These are phyloP conservation scores for Drosophila funebris DNA, from an alignment of 1,140 invertebrate genomes.

Conservation along the genomic window DNA sequence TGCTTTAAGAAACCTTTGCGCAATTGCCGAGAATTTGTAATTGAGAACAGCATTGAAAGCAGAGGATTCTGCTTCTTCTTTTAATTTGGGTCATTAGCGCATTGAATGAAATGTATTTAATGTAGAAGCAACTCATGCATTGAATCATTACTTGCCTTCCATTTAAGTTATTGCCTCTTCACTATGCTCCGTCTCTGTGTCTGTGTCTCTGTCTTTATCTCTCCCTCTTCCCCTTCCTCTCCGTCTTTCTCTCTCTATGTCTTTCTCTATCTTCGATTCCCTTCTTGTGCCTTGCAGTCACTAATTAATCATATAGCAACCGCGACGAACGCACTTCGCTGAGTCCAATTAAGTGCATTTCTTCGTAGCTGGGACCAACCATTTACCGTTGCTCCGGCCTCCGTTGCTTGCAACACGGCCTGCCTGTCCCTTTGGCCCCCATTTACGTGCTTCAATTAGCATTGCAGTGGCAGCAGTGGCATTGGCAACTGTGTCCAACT, in stretches of 20 bases:
- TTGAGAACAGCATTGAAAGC: too few species aligned
- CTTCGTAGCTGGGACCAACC: conserved; percentile 29
- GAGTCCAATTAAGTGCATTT: conserved; percentile 77
- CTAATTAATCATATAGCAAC: conserved; percentile 69
- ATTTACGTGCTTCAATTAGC: conserved; percentile 75
- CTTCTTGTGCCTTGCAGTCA: conserved; percentile 22
- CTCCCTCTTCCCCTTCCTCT: neutral
- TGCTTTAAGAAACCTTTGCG: too few species aligned
- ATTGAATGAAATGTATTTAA: neutral
- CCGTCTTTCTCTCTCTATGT: neutral
- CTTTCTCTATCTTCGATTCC: neutral
- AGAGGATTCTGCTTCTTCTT: too few species aligned
- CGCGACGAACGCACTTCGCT: conserved; percentile 37
- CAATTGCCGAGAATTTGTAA: too few species aligned
- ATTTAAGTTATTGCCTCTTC: neutral
- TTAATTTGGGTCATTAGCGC: neutral
- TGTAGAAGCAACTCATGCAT: neutral
- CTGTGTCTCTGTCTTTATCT: neutral
- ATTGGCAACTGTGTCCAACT: conserved; percentile 41
- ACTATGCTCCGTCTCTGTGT: neutral
- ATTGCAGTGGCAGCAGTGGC: conserved; percentile 46
- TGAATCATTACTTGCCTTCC: neutral
- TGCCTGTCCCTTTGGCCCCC: conserved; percentile 22
- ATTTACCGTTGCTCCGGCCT: neutral
- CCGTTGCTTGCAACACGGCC: conserved; percentile 13